A percentile compares a stretch with the other conserved stretches of the same genome.
Evolutionary conservation across 1,140 invertebrate species (phyloP).

Genomic region (Onthophagus taurus): DNA sequence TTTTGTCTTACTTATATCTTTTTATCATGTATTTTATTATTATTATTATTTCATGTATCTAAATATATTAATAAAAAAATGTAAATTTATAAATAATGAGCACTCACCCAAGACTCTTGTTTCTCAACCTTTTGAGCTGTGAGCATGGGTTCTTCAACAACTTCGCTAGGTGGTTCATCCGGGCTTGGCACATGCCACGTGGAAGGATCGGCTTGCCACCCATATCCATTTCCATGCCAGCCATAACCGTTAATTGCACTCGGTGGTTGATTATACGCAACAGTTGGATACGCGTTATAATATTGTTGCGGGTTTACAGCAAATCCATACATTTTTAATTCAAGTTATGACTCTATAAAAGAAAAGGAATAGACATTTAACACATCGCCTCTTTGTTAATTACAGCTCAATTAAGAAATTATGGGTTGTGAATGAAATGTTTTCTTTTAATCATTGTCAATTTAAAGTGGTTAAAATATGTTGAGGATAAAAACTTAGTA

Average conservation of each 20-base stretch:
- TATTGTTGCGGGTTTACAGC: conserved; percentile 26
- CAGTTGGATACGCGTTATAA: conserved; percentile 30
- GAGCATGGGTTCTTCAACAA: conserved; percentile 21
- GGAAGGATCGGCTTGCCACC: conserved; percentile 34
- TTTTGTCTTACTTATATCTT: too few species aligned
- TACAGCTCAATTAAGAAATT: too few species aligned
- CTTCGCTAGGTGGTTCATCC: conserved; percentile 15
- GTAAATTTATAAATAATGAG: too few species aligned
- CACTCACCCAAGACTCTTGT: conserved; percentile 29
- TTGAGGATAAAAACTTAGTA: too few species aligned
- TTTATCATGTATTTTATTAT: too few species aligned
- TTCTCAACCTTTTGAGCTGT: conserved; percentile 29
- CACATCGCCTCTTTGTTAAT: too few species aligned
- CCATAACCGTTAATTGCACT: conserved; percentile 34
- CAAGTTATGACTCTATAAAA: background rate
- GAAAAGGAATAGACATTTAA: background rate
- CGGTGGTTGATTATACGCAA: conserved; percentile 32
- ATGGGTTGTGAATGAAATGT: too few species aligned
- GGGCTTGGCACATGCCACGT: conserved; percentile 25
- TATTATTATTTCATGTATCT: too few species aligned
- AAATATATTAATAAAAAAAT: too few species aligned
- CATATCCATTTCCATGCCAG: conserved; percentile 36
- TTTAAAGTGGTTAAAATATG: too few species aligned
- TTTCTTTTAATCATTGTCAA: too few species aligned
- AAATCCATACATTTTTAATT: conserved; percentile 9